Evolutionary conservation across 92 coral and sea anemone genomes (phyloP), one percentile per base, ranked within the genome.

Genomic region (Parazoanthus darwini): DNA sequence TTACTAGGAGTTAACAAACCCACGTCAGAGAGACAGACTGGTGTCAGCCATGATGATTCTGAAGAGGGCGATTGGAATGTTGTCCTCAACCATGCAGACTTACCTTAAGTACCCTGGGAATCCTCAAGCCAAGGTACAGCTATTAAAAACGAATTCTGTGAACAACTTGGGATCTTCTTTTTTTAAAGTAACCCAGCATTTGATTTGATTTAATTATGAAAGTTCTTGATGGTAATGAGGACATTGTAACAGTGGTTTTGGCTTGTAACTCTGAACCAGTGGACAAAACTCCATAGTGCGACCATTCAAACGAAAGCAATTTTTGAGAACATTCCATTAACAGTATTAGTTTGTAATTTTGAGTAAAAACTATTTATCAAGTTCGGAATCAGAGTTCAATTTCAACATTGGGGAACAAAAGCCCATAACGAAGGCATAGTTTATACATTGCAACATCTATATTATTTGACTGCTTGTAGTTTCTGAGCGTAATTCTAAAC

Each of bases 11-110:
- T 92, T 97, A 58, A 93, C 94, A 88, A 95, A 92, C 71, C 92
- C 95, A 3, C 84, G 86, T 20, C 95, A 93, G 63, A 93, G 98
- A 82, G 93, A 94, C 82, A 93, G 96, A 42, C 91, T 97, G 73
- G 86, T 94, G 35, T 97, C 99, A 36, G 94, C 98, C 50, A 95
- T 94, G 94, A 88, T 92, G 82, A 89, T 93, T 43, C 90, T 97
- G n/a, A 92, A 90, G 82, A 93, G 91, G 51, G 92, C 99, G 3
- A 90, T 91, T 82, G 93, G 92, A 43, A 75, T 90, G 80, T 89
- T 97, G 88, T 91, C 95, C 68, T 86, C 96, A 29, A 92, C 98
- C 16, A 95, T 93, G 94, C 98, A 95, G 78, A 85, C 93, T 13
- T 95, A 89, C 75, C 92, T 97, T 77, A 91, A 85, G 68, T 92